A percentile compares a stretch with the other conserved stretches of the same genome.
Conservation (phyloP, 2,797 vertebrate genomes). For the Morus bassanus region DNA sequence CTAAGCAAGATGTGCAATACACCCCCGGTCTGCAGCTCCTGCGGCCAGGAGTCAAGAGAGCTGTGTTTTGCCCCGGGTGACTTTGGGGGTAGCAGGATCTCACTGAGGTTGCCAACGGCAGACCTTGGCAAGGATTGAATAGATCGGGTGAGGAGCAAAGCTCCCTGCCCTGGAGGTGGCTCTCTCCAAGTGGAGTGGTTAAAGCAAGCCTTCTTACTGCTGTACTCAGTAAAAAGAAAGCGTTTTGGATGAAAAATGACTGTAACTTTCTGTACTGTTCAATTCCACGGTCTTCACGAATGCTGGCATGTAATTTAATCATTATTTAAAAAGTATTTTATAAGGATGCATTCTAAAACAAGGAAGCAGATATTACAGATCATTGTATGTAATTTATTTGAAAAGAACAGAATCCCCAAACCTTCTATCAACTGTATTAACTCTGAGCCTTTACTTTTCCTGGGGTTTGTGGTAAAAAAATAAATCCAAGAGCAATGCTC, state of each 20-base stretch:
- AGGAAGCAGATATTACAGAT: not conserved
- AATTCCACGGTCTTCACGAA: not conserved
- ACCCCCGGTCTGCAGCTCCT: not conserved
- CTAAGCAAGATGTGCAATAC: not conserved
- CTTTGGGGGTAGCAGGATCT: not conserved
- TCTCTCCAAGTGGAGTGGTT: not conserved
- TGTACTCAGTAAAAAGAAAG: not conserved
- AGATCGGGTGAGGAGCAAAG: not conserved
- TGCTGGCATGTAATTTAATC: not conserved
- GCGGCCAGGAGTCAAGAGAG: not conserved
- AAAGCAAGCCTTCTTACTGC: not conserved
- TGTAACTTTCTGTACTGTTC: not conserved
- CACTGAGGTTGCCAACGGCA: not conserved
- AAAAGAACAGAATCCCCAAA: constrained; percentile 1
- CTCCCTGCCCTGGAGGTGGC: not conserved
- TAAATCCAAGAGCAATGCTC: not conserved
- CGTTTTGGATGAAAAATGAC: not conserved
- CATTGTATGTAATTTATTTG: not conserved
- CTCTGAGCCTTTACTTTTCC: constrained; percentile 10
- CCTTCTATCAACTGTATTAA: not conserved
- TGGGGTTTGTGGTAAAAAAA: constrained; percentile 22
- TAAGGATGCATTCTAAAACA: not conserved
- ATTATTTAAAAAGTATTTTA: not conserved
- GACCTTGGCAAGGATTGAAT: not conserved
- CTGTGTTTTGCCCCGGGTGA: not conserved